A percentile compares a stretch with the other conserved stretches of the same genome.
These are phyloP conservation scores for Alligator sinensis DNA, from an alignment of 2,113 vertebrate genomes.

Conservation along the genomic window DNA sequence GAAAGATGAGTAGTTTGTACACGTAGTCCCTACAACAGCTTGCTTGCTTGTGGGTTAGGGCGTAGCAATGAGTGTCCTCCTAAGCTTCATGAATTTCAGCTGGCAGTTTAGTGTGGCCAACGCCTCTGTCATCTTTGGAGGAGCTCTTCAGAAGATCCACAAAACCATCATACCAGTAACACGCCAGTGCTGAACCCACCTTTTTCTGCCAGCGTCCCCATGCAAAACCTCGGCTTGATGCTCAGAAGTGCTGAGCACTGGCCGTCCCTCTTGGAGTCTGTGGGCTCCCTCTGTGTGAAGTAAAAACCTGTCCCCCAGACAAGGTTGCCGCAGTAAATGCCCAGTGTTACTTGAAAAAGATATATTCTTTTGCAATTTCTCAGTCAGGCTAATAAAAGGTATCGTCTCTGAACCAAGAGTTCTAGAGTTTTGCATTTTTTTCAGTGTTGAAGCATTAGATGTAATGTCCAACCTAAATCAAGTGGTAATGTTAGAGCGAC, in stretches of 20 bases:
- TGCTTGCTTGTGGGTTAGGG: fast-evolving
- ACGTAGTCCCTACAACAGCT: not conserved
- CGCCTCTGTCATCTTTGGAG: not conserved
- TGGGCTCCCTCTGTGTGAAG: not conserved
- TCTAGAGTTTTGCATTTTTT: too few relatives aligned
- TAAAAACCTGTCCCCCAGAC: not conserved
- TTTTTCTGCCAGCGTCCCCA: not conserved
- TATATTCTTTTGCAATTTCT: too few relatives aligned
- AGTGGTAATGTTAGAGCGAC: too few relatives aligned
- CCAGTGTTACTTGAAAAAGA: not conserved
- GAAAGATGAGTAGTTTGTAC: not conserved
- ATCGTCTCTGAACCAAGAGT: too few relatives aligned
- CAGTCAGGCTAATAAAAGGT: too few relatives aligned
- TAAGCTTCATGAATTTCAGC: not conserved
- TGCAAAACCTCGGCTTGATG: not conserved
- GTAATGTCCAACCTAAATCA: not conserved
- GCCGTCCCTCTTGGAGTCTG: not conserved
- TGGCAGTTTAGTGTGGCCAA: too few relatives aligned
- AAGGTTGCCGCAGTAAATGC: not conserved
- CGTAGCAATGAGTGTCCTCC: not conserved
- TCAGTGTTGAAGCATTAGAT: not conserved
- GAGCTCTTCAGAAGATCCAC: not conserved
- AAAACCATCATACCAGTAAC: not conserved
- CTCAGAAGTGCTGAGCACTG: not conserved
- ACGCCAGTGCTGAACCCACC: fast-evolving